Evolutionary conservation across 2,113 vertebrate species (phyloP).

Genomic region (Elephas maximus): DNA sequence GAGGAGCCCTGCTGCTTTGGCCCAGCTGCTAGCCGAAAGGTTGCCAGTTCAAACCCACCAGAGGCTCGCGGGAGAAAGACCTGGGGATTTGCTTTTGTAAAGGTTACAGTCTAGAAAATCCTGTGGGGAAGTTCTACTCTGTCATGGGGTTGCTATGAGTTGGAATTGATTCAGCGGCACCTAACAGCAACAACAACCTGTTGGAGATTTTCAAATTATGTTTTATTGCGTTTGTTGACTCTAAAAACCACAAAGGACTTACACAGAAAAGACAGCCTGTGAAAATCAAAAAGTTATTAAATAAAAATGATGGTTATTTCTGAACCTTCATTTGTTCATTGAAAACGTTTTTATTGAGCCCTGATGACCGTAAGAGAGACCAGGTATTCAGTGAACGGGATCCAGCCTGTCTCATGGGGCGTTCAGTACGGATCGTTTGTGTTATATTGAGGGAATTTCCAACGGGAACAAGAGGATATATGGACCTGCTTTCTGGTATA

Average conservation of each 20-base stretch:
- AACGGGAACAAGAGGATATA: neutral
- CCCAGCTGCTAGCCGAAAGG: neutral
- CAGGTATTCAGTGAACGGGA: neutral
- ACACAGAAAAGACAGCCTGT: neutral
- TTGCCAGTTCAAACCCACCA: neutral
- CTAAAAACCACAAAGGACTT: neutral
- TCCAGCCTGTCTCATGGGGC: neutral
- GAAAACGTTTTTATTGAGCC: neutral
- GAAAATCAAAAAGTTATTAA: constrained; percentile 27
- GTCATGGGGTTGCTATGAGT: neutral
- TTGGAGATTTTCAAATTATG: neutral
- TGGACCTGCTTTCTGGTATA: neutral
- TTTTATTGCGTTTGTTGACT: neutral
- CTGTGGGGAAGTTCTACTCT: neutral
- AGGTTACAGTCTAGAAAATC: neutral
- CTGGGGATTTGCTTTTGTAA: neutral
- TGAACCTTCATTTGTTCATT: neutral
- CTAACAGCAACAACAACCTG: too few species aligned
- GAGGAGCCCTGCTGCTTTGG: neutral
- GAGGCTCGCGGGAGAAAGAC: neutral
- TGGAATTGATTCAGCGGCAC: too few species aligned
- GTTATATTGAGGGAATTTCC: neutral
- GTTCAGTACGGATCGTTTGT: neutral
- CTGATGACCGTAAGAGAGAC: neutral
- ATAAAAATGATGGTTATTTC: neutral